phyloP scores from a whole-genome alignment of 2,888 invertebrate species.

The Macrostomum cliftonense region DNA sequence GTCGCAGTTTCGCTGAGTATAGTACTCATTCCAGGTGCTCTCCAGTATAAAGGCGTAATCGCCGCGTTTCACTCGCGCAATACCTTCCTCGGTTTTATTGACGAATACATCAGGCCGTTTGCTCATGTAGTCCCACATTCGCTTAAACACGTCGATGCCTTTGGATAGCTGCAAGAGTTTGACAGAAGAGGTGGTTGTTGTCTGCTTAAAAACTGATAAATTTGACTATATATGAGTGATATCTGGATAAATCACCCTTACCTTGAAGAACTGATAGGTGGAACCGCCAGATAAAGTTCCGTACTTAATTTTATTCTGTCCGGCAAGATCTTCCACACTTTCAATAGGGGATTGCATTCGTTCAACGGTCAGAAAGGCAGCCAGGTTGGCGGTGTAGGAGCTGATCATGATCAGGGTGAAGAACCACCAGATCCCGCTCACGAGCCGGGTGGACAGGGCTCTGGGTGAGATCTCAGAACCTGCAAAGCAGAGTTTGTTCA shows the following conservation, averaged over 20 bases:
- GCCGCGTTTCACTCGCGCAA: slow-evolving; percentile 42
- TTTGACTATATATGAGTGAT: too few species aligned
- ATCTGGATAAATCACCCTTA: too few species aligned
- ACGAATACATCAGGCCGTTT: slow-evolving; percentile 62
- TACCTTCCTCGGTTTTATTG: slow-evolving; percentile 48
- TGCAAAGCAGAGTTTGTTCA: too few species aligned
- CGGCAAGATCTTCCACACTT: slow-evolving; percentile 78
- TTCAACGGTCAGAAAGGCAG: slow-evolving; percentile 36
- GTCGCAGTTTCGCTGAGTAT: slow-evolving; percentile 51
- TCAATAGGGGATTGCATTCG: slow-evolving; percentile 53
- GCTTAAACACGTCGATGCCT: slow-evolving; percentile 40
- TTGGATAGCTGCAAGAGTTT: too few species aligned
- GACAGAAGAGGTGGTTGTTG: too few species aligned
- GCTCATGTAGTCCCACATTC: slow-evolving; percentile 90
- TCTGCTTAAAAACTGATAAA: too few species aligned
- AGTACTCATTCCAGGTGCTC: slow-evolving; percentile 39
- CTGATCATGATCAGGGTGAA: slow-evolving; percentile 36
- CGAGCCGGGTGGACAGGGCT: slow-evolving; percentile 34
- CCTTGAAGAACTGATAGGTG: slow-evolving; percentile 79
- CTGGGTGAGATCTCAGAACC: slow-evolving; percentile 21
- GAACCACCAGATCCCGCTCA: slow-evolving; percentile 38
- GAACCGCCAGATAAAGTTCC: slow-evolving; percentile 79
- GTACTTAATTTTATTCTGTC: slow-evolving; percentile 88
- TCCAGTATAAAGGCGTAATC: slow-evolving; percentile 42
- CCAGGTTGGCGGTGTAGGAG: slow-evolving; percentile 37